Conservation (phyloP, 2,113 vertebrate species). For the Serinus canaria region DNA sequence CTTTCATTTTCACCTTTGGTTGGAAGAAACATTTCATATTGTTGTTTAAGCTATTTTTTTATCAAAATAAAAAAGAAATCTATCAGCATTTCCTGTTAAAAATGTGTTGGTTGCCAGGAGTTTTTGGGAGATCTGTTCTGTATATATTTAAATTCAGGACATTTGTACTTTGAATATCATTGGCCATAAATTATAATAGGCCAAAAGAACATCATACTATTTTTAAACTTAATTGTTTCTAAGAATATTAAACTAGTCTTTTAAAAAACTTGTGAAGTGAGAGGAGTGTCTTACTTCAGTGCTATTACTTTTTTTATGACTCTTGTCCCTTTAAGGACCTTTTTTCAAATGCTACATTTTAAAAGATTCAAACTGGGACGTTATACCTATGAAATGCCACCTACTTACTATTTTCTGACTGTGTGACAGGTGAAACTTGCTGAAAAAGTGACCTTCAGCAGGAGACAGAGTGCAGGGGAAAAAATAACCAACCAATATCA, state of each 20-base stretch:
- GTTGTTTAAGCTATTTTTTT: background rate
- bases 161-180: background rate
- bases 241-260: background rate
- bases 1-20: slow-evolving; percentile 8
- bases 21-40: background rate
- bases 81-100: background rate
- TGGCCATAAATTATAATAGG: background rate
- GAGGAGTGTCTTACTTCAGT: background rate
- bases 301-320: background rate
- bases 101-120: background rate
- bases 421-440: background rate
- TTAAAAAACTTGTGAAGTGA: background rate
- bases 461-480: background rate
- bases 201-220: background rate
- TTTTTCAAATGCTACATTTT: background rate
- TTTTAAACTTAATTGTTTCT: background rate
- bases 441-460: background rate
- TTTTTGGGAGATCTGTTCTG: background rate
- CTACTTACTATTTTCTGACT: background rate
- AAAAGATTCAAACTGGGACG: background rate
- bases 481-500: background rate
- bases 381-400: background rate
- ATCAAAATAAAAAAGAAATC: background rate
- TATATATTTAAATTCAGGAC: background rate
- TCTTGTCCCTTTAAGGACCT: background rate